These are phyloP conservation scores for Ochropleura leucogaster DNA, from an alignment of 2,888 invertebrate species.

Conservation along the genomic window DNA sequence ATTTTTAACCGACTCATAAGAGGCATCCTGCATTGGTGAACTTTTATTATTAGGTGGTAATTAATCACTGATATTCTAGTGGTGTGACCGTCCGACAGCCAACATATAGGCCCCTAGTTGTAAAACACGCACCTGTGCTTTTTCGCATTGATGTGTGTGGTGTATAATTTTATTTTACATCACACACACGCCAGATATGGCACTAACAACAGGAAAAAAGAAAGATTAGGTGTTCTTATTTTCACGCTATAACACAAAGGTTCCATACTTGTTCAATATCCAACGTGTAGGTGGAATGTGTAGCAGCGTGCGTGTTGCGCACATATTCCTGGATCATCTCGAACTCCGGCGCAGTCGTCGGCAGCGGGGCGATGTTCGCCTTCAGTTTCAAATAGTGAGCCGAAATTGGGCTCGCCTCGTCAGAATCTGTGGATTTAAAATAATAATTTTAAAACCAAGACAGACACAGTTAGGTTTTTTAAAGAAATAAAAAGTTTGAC, in stretches of 20 bases:
- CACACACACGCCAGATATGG: no score
- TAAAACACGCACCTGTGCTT: no score
- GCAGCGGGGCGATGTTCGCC: conserved; percentile 94
- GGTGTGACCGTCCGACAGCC: no score
- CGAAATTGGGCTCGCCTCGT: conserved; percentile 92
- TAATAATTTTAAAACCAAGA: background rate
- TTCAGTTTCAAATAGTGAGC: conserved; percentile 97
- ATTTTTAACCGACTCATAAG: background rate
- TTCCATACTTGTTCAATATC: conserved; percentile 77
- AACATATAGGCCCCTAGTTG: no score
- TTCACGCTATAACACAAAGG: background rate
- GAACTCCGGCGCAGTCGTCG: conserved; percentile 93
- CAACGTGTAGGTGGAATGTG: conserved; percentile 92
- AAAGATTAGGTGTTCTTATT: background rate
- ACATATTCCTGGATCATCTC: conserved; percentile 94
- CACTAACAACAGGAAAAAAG: no score
- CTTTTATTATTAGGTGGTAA: no score
- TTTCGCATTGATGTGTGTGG: no score
- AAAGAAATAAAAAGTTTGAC: background rate
- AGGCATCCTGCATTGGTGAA: no score
- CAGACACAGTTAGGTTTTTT: background rate
- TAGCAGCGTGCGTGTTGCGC: conserved; percentile 97
- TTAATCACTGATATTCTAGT: no score
- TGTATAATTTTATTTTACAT: no score
- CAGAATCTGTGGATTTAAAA: conserved; percentile 65